Percentiles rank a stretch among this genome's conserved stretches.
Conservation (phyloP, 92 coral and sea anemone species). For the Epizoanthus fatuus region DNA sequence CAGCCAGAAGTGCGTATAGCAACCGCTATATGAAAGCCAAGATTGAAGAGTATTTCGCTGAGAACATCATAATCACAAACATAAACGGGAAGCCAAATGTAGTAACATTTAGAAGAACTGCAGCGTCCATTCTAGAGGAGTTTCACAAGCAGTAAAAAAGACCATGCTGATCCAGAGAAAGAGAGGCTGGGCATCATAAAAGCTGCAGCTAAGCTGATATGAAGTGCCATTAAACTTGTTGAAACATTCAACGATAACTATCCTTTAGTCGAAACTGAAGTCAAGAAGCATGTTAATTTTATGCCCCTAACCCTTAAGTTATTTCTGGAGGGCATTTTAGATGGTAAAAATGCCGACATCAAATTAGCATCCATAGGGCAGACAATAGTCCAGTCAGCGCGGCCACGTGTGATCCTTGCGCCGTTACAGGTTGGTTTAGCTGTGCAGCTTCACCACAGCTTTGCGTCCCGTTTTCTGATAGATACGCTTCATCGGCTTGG, state of each 20-base stretch:
- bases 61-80: neutral
- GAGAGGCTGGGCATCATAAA: neutral
- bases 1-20: neutral
- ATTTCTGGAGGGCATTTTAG: slow-evolving; percentile 17
- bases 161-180: neutral
- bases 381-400: slow-evolving; percentile 22
- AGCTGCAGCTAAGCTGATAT: slow-evolving; percentile 47
- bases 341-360: slow-evolving; percentile 9
- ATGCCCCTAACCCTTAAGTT: slow-evolving; percentile 7
- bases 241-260: neutral
- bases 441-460: slow-evolving; percentile 49
- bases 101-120: slow-evolving; percentile 16
- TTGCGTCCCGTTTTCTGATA: slow-evolving; percentile 40
- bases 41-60: neutral
- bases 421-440: slow-evolving; percentile 53
- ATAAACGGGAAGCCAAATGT: slow-evolving; percentile 7
- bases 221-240: slow-evolving; percentile 10
- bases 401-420: slow-evolving; percentile 34
- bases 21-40: slow-evolving; percentile 9
- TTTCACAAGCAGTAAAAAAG: slow-evolving; percentile 11
- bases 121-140: slow-evolving; percentile 12
- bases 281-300: neutral
- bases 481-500: slow-evolving; percentile 11
- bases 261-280: slow-evolving; percentile 1
- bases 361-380: slow-evolving; percentile 46